Evolutionary conservation across 2,113 vertebrate species (phyloP).

Genomic region (Paracanthobrama guichenoti): DNA sequence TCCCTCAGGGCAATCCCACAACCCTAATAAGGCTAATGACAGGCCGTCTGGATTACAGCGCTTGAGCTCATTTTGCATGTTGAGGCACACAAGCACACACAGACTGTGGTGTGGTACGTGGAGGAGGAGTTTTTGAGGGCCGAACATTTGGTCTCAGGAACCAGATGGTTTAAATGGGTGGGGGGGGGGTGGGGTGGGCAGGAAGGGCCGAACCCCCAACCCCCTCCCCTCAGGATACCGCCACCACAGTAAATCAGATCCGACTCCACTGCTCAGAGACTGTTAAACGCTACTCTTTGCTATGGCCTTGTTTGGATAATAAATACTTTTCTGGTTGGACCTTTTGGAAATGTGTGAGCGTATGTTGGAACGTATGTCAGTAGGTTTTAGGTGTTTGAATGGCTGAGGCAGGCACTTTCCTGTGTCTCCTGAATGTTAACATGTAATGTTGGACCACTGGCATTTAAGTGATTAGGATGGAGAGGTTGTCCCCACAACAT

Average conservation of each 20-base stretch:
- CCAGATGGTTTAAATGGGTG: conserved; percentile 43
- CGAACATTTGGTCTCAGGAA: conserved; percentile 42
- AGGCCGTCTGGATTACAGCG: conserved; percentile 4
- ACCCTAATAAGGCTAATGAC: conserved; percentile 13
- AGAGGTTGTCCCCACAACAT: conserved; percentile 28
- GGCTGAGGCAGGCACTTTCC: not conserved
- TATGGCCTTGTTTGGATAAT: conserved; percentile 13
- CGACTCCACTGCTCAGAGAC: conserved; percentile 25
- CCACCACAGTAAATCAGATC: conserved; percentile 40
- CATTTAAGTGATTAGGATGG: conserved; percentile 42
- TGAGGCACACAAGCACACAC: conserved; percentile 26
- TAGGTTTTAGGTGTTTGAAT: conserved; percentile 2
- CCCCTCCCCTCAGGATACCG: conserved; percentile 34
- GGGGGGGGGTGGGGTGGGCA: conserved; percentile 15
- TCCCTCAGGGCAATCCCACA: not conserved
- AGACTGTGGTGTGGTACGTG: conserved; percentile 40
- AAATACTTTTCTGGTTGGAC: not conserved
- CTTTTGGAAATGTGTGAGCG: not conserved
- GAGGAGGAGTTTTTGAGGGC: conserved; percentile 38
- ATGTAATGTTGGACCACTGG: conserved; percentile 6
- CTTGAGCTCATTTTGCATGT: conserved; percentile 18
- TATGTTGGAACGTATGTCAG: not conserved
- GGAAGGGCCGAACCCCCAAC: conserved; percentile 42
- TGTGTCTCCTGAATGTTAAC: not conserved
- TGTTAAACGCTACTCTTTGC: not conserved